Percentiles rank a stretch among this genome's conserved stretches.
These are phyloP conservation scores for Andrena cerasifolii DNA, from an alignment of 1,140 invertebrate genomes.

Conservation along the genomic window DNA sequence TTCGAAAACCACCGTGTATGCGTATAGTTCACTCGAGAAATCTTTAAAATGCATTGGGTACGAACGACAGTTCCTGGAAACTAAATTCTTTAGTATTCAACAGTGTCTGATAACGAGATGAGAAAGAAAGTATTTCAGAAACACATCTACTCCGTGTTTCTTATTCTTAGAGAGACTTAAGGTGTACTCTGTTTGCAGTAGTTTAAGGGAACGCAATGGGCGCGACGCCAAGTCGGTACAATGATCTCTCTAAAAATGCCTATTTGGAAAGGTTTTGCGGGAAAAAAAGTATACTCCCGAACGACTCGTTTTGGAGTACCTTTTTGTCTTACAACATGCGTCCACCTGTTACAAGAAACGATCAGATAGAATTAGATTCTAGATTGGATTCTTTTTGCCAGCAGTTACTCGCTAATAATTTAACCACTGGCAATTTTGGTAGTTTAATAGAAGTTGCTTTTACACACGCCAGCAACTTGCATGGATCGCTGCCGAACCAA, in stretches of 20 bases:
- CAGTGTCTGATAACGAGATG: background rate
- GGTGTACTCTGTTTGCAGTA: conserved; percentile 32
- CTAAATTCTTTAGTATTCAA: no score
- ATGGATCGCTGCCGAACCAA: conserved; percentile 92
- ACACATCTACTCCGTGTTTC: background rate
- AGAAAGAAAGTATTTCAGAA: no score
- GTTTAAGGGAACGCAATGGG: conserved; percentile 87
- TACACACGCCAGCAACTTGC: conserved; percentile 89
- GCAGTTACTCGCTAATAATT: conserved; percentile 90
- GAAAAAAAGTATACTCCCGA: conserved; percentile 89
- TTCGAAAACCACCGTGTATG: no score
- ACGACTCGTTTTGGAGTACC: conserved; percentile 97
- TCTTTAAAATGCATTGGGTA: no score
- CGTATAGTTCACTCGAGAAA: background rate
- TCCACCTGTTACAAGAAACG: conserved; percentile 88
- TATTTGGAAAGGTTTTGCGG: conserved; percentile 91
- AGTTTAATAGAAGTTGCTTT: conserved; percentile 93
- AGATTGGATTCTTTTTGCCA: conserved; percentile 88
- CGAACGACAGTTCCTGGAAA: no score
- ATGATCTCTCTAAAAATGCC: conserved; percentile 92
- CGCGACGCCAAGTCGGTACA: conserved; percentile 90
- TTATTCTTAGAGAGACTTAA: background rate
- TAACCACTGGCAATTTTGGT: conserved; percentile 92
- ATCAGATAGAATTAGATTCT: conserved; percentile 87
- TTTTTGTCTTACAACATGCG: conserved; percentile 95